A percentile compares a stretch with the other conserved stretches of the same genome.
phyloP scores from a whole-genome alignment of 2,113 vertebrate species.

The Aegotheles bennettii region DNA sequence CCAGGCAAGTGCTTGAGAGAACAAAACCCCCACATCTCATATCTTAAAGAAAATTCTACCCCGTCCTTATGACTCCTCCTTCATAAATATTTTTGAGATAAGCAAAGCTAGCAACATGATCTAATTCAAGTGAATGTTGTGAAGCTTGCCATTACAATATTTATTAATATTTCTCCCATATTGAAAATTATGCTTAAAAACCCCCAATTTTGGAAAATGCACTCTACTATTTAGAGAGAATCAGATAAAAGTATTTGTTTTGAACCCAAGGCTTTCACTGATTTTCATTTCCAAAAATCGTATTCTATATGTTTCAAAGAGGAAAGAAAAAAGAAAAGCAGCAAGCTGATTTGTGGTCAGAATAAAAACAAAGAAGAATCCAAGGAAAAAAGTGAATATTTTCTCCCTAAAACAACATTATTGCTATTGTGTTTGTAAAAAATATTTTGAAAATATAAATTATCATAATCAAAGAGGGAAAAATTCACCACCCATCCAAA shows the following conservation, averaged over 20 bases:
- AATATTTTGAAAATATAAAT: background rate
- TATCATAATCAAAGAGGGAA: background rate
- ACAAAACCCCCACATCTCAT: no score
- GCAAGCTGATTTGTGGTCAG: background rate
- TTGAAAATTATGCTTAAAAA: background rate
- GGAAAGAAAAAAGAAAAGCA: background rate
- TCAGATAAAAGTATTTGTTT: background rate
- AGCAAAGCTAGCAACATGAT: background rate
- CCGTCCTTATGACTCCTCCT: background rate
- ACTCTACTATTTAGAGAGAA: background rate
- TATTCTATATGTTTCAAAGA: background rate
- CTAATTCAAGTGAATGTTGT: background rate
- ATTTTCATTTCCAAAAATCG: background rate
- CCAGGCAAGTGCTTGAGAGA: background rate
- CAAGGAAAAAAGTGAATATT: background rate
- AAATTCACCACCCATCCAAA: background rate
- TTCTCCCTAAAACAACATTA: background rate
- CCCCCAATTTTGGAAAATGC: accelerated
- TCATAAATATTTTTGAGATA: background rate
- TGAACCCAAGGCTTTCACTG: background rate
- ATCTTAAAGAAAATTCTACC: background rate
- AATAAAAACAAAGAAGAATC: background rate
- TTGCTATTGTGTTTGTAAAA: background rate
- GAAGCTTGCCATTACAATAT: background rate
- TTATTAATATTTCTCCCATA: background rate